Evolutionary conservation across 2,113 vertebrate species (phyloP).

Genomic region (Orthonyx spaldingii): DNA sequence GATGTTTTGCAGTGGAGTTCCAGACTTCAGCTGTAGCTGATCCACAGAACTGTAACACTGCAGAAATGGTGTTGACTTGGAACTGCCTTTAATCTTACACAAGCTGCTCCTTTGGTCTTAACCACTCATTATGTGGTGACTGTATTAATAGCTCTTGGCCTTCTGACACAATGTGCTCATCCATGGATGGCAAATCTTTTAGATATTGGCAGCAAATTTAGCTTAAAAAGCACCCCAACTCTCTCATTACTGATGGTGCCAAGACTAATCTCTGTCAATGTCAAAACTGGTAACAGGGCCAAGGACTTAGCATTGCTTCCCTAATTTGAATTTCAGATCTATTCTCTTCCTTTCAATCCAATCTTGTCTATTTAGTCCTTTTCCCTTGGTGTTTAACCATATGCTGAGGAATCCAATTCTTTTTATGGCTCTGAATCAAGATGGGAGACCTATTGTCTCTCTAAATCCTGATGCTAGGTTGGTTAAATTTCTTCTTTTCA

Average conservation of each 20-base stretch:
- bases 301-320: conserved; percentile 10
- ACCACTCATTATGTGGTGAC: not conserved
- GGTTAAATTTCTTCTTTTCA: conserved; percentile 3
- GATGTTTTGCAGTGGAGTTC: not conserved
- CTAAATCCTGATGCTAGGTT: not conserved
- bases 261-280: conserved; percentile 55
- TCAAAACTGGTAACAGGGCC: conserved; percentile 33
- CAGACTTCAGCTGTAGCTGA: not conserved
- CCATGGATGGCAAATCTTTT: conserved; percentile 39
- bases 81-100: conserved; percentile 9
- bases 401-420: conserved; percentile 6
- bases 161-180: conserved; percentile 31
- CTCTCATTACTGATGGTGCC: conserved; percentile 45
- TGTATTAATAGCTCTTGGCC: conserved; percentile 48
- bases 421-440: not conserved
- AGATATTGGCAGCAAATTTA: conserved; percentile 59
- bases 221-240: conserved; percentile 52
- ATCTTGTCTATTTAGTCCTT: conserved; percentile 33
- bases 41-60: not conserved
- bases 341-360: conserved; percentile 30
- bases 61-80: conserved; percentile 4
- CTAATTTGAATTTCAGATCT: conserved; percentile 55
- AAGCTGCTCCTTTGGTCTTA: conserved; percentile 29
- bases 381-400: conserved; percentile 18
- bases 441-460: not conserved